Base-by-base conservation (phyloP, 2,888 invertebrate genomes). In the Sinhomidia bicolor region DNA sequence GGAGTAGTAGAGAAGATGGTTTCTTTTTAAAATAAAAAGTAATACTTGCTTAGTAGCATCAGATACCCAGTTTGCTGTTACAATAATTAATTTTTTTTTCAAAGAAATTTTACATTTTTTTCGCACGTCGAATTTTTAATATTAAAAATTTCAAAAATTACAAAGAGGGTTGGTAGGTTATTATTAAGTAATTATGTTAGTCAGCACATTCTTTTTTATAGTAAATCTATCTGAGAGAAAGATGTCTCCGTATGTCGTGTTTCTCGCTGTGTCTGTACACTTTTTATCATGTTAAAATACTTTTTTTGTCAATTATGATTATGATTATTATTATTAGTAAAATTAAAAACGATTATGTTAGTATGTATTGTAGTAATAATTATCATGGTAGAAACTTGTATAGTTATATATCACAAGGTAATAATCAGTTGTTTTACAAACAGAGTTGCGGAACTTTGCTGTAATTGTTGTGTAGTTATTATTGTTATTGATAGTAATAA, bases 331-430 rank as follows among this genome's bases (percentile, higher is more conserved):
- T 14, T 26, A 68, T 36, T 68, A 62, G 12, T 9, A 4, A 2
- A n/a, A 65, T 17, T 5, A 41, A 23, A 23, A 26, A 60, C 29
- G 12, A 12, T 2, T 60, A 29, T 14, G 17, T 17, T 17, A 23
- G 41, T n/a, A n/a, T 12, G 14, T 71, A 23, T 71, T 10, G 10
- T 44, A 78, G 78, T 78, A 51, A 14, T n/a, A 20, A 47, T 32
- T 54, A 29, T 80, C 10, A 7, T 80, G 41, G 57, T 79, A 79
- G 32, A 79, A 68, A 68, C 80, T 80, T 79, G 79, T 71, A 85
- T 12, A 85, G 65, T 68, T 80, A 44, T 54, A 71, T 85, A 85
- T 85, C 85, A 85, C 85, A 85, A 85, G 85, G 85, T 85, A 85
- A 57, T 85, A 85, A 85, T 85, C 85, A 85, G 85, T 85, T 79